A percentile compares a stretch with the other conserved stretches of the same genome.
phyloP scores from a whole-genome alignment of 35 echinoderm and acorn worm genomes.

The Apostichopus parvimensis region DNA sequence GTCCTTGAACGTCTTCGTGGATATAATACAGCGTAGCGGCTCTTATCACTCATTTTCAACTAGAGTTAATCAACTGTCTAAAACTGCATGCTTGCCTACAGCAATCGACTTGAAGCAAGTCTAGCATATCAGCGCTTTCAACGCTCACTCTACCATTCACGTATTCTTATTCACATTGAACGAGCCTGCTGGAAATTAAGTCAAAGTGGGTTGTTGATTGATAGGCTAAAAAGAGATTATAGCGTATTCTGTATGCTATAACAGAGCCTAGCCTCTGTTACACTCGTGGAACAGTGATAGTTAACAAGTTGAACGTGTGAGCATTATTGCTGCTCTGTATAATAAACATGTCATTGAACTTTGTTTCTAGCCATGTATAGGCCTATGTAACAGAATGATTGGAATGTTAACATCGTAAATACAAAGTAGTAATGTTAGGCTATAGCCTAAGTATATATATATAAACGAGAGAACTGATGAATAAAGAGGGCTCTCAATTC shows the following conservation, averaged over 20 bases:
- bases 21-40: too few relatives aligned
- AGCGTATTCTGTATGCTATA: neutral
- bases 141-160: neutral
- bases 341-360: neutral
- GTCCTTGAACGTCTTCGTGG: too few relatives aligned
- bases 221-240: neutral
- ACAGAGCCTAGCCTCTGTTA: neutral
- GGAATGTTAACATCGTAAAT: neutral
- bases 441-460: too few relatives aligned
- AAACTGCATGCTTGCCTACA: too few relatives aligned
- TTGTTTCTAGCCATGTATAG: neutral
- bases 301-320: neutral
- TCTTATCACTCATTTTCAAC: too few relatives aligned
- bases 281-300: neutral
- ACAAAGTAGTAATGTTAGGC: neutral
- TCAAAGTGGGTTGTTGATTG: slow-evolving; percentile 3
- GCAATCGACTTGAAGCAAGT: neutral
- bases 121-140: neutral
- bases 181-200: neutral
- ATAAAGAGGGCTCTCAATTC: too few relatives aligned
- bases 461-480: too few relatives aligned
- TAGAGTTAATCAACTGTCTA: too few relatives aligned
- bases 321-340: neutral
- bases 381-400: neutral
- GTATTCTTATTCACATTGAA: neutral